Evolutionary conservation across 2,113 vertebrate species (phyloP).

Genomic region (Chamaea fasciata): DNA sequence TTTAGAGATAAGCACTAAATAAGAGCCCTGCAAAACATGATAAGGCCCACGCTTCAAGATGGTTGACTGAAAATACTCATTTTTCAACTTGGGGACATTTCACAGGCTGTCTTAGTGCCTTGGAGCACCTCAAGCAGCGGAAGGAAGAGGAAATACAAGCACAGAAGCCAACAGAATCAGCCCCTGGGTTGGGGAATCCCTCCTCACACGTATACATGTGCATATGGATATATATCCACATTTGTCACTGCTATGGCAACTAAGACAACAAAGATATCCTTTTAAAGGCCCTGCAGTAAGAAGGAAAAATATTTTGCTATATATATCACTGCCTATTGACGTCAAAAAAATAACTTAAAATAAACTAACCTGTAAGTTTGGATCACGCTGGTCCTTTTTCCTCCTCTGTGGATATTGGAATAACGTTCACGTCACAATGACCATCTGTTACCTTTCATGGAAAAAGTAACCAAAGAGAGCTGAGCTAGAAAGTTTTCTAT

Average conservation of each 20-base stretch:
- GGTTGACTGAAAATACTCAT: neutral
- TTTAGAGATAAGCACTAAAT: neutral
- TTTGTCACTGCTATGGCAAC: slow-evolving; percentile 63
- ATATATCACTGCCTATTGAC: slow-evolving; percentile 47
- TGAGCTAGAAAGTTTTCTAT: slow-evolving; percentile 12
- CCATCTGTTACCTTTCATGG: slow-evolving; percentile 49
- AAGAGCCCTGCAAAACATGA: neutral
- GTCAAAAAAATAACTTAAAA: slow-evolving; percentile 58
- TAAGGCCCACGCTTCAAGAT: neutral
- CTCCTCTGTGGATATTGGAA: slow-evolving; percentile 35
- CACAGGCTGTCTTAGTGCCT: neutral
- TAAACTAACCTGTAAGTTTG: slow-evolving; percentile 57
- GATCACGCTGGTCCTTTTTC: neutral
- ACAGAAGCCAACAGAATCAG: slow-evolving; percentile 22
- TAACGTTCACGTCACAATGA: slow-evolving; percentile 27
- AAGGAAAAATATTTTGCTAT: slow-evolving; percentile 64
- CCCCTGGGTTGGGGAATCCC: slow-evolving; percentile 40
- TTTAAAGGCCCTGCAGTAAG: slow-evolving; percentile 48
- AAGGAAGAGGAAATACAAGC: slow-evolving; percentile 13
- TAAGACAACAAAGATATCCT: slow-evolving; percentile 57
- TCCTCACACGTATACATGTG: neutral
- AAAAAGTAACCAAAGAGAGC: slow-evolving; percentile 19
- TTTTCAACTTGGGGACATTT: neutral
- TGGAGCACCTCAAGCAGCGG: neutral
- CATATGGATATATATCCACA: neutral